Conservation (phyloP, 1,140 invertebrate genomes). For the Sarcophaga bullata region DNA sequence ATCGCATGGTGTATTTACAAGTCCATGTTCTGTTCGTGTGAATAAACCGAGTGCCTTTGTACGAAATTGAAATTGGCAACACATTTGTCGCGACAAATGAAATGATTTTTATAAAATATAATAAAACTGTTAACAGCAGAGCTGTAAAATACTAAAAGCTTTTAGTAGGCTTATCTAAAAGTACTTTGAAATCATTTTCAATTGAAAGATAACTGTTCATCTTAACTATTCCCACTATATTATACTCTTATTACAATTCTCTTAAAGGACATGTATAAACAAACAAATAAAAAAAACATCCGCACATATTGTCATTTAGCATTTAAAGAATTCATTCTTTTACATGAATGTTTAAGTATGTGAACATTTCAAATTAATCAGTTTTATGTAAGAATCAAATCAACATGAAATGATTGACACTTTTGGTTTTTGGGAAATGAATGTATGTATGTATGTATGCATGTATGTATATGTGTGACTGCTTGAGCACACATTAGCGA, state of each 20-base stretch:
- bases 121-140: no score
- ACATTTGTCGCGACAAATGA: slow-evolving; percentile 34
- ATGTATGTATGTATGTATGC: slow-evolving; percentile 24
- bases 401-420: slow-evolving; percentile 35
- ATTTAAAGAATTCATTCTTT: no score
- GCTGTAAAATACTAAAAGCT: no score
- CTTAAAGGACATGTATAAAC: no score
- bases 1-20: background rate
- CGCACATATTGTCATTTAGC: no score
- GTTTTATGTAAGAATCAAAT: slow-evolving; percentile 27
- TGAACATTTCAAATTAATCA: background rate
- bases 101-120: background rate
- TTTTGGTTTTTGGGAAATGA: slow-evolving; percentile 18
- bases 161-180: no score
- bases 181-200: no score
- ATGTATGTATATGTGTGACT: background rate
- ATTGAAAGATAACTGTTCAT: no score
- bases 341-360: no score
- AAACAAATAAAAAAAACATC: no score
- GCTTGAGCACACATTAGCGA: background rate
- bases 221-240: no score
- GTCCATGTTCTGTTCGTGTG: background rate
- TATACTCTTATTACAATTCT: no score
- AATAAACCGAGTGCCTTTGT: background rate
- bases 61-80: slow-evolving; percentile 32